Conservation (phyloP, 1,140 invertebrate genomes). For the Heliothis virescens region DNA sequence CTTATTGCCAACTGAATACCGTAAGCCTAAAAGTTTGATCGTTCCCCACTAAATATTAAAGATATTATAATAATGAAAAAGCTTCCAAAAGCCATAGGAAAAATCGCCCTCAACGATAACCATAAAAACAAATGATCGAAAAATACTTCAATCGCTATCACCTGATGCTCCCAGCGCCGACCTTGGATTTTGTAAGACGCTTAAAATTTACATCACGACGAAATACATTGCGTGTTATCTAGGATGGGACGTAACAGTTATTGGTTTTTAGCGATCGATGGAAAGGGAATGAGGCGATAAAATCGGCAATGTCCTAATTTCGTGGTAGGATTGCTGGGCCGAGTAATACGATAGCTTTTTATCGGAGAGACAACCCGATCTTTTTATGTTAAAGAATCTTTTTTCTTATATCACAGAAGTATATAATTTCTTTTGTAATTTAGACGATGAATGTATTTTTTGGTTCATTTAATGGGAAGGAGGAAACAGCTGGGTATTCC, state of each 20-base stretch:
- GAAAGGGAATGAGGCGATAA: neutral
- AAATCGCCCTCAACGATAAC: conserved; percentile 20
- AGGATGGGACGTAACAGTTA: neutral
- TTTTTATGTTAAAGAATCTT: conserved; percentile 39
- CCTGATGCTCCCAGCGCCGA: conserved; percentile 31
- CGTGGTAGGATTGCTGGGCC: conserved; percentile 4
- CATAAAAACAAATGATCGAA: conserved; percentile 47
- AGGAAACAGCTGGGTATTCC: conserved; percentile 26
- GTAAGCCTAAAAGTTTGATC: conserved; percentile 5
- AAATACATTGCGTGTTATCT: conserved; percentile 18
- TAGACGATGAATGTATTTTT: conserved; percentile 35
- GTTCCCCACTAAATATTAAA: conserved; percentile 28
- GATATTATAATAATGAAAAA: conserved; percentile 32
- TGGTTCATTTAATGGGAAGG: conserved; percentile 28
- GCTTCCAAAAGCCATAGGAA: conserved; percentile 23
- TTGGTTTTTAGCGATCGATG: neutral
- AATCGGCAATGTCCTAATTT: conserved; percentile 2
- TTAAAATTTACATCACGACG: neutral
- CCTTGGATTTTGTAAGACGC: conserved; percentile 4
- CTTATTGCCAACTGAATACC: conserved; percentile 11
- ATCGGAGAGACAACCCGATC: conserved; percentile 24
- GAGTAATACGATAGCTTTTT: conserved; percentile 34
- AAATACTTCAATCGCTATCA: conserved; percentile 25
- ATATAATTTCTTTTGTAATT: conserved; percentile 45
- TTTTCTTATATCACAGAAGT: conserved; percentile 38